Evolutionary conservation across 1,140 invertebrate genomes (phyloP).

Genomic region (Papilio polyxenes): DNA sequence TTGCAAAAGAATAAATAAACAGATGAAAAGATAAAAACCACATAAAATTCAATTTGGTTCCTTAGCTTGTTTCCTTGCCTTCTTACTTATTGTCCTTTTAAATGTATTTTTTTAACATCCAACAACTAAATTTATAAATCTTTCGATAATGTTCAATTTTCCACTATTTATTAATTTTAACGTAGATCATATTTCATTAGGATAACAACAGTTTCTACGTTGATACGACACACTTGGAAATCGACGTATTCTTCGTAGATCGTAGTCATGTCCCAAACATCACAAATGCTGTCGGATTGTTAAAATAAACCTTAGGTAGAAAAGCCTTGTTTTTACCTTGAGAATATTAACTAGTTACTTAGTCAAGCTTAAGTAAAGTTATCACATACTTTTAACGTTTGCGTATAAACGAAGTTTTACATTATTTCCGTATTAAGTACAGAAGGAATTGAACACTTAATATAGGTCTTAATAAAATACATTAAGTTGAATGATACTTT

Average conservation of each 20-base stretch:
- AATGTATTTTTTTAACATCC: neutral
- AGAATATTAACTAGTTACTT: neutral
- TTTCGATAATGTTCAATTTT: neutral
- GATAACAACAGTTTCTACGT: too few species aligned
- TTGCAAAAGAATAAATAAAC: neutral
- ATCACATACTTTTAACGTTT: neutral
- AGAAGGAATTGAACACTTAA: neutral
- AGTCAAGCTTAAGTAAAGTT: neutral
- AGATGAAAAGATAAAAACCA: neutral
- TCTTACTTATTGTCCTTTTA: neutral
- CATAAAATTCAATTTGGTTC: neutral
- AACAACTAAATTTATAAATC: too few species aligned
- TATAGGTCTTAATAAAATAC: constrained; percentile 1
- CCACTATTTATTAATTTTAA: neutral
- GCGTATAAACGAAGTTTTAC: neutral
- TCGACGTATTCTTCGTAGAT: too few species aligned
- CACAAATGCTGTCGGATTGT: too few species aligned
- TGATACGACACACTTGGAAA: too few species aligned
- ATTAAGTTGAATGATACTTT: constrained; percentile 18
- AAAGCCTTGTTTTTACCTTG: neutral
- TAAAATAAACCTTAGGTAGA: neutral
- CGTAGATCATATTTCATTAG: too few species aligned
- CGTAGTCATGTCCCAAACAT: too few species aligned
- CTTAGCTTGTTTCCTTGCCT: neutral
- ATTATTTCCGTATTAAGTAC: neutral